Base-by-base conservation (phyloP, 2,888 invertebrate genomes). In the Dilophus febrilis region DNA sequence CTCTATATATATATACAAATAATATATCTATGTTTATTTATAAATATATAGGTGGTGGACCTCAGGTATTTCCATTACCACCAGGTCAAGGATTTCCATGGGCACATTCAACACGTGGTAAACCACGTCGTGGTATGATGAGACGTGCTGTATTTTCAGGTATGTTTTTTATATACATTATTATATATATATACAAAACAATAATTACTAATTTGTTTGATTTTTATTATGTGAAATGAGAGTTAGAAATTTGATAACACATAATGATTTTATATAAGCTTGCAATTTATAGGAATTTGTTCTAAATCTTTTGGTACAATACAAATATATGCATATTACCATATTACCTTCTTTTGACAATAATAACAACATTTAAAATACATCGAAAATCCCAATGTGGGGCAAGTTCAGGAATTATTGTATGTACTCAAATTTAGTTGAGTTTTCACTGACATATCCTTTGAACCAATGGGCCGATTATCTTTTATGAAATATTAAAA, bases 41-140 rank as follows among this genome's bases (percentile, higher is more conserved):
- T 27, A 27, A 22, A 6, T 22, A 6, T 22, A 22, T 70, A 71
- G 54, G 70, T 52, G 63, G 61, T 40, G 62, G 48, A 26, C 48
- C 73, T 1, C 72, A 73, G 59, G 73, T 73, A 30, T 73, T 73
- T 48, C 73, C 73, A 11, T 54, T 73, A 28, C 72, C 73, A 1
- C 64, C 64, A 28, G 74, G 74, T 2, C 63, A 63, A 52, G 63
- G 63, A 0, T 88, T 90, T 56, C 88, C 90, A 10, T 90, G 90
- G 90, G 86, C 88, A 31, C 83, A 85, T 54, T 85, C 85, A 57
- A 81, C 86, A 19, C 70, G 88, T 60, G 88, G 90, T 54, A 90
- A 94, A 58, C 94, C 94, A 0, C 72, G 95, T 1, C 71, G 94
- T 6, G 94, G 94, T 1, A 95, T 95, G 94, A 86, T 95, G 82